Conservation (phyloP, 2,888 invertebrate genomes). For the Parascotia fuliginaria region DNA sequence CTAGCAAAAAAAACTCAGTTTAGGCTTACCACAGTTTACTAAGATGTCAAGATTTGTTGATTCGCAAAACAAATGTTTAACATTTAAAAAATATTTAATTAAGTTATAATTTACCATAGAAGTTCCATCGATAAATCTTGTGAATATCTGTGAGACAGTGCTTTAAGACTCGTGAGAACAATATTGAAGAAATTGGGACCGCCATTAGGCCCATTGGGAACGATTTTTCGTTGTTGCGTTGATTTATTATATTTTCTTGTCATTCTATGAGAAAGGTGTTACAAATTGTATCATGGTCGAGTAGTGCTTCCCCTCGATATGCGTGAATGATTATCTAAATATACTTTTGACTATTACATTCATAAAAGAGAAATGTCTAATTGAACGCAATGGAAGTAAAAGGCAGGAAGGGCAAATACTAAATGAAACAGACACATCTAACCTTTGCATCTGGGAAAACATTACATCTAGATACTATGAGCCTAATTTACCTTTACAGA, state of each 20-base stretch:
- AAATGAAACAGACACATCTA: constrained; percentile 38
- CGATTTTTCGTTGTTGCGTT: constrained; percentile 24
- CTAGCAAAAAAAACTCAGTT: constrained; percentile 9
- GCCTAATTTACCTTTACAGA: constrained; percentile 8
- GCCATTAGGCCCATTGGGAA: constrained; percentile 34
- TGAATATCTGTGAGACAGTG: neutral
- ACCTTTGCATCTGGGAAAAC: constrained; percentile 31
- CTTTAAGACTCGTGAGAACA: constrained; percentile 15
- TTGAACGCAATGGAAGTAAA: constrained; percentile 27
- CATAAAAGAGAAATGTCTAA: constrained; percentile 13
- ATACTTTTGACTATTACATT: neutral
- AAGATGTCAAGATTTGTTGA: neutral
- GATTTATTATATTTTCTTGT: constrained; percentile 27
- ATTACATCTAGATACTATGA: constrained; percentile 9
- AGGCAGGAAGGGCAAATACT: constrained; percentile 24
- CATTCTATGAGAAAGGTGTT: constrained; percentile 7
- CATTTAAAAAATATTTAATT: neutral
- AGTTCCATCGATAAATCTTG: neutral
- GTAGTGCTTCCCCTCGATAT: neutral
- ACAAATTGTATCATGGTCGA: constrained; percentile 1
- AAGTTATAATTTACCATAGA: neutral
- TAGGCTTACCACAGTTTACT: constrained; percentile 10
- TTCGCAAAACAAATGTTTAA: constrained; percentile 3
- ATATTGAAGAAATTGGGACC: constrained; percentile 33
- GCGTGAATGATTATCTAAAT: neutral